Conservation (phyloP, 1,140 invertebrate species). For the Pachyrhynchus sulphureomaculatus region DNA sequence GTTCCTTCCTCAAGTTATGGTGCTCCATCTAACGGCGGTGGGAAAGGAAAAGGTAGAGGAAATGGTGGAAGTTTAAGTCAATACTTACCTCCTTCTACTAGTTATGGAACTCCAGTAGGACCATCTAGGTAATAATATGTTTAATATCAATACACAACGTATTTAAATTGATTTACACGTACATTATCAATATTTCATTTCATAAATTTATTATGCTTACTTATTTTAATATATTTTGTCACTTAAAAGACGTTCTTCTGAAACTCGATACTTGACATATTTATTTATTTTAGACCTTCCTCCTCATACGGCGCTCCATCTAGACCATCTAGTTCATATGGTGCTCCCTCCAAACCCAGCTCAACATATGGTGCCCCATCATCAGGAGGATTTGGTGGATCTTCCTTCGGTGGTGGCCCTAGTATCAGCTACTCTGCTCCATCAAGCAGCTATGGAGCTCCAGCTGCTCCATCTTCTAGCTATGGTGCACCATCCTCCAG, state of each 20-base stretch:
- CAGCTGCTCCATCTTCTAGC: slow-evolving; percentile 29
- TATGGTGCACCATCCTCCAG: slow-evolving; percentile 31
- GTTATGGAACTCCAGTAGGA: slow-evolving; percentile 38
- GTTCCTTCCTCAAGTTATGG: slow-evolving; percentile 35
- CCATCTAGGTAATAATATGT: slow-evolving; percentile 23
- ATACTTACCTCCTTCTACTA: slow-evolving; percentile 48
- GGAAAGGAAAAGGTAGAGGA: slow-evolving; percentile 12
- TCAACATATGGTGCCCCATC: slow-evolving; percentile 54
- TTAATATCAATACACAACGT: slow-evolving; percentile 24
- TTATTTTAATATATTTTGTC: too few relatives aligned
- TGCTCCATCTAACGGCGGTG: slow-evolving; percentile 42
- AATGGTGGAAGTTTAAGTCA: slow-evolving; percentile 43
- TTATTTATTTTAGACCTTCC: slow-evolving; percentile 18
- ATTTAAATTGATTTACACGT: slow-evolving; percentile 48
- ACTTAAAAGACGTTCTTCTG: too few relatives aligned
- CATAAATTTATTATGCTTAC: too few relatives aligned
- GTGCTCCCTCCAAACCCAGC: slow-evolving; percentile 42
- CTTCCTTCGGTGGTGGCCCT: slow-evolving; percentile 21
- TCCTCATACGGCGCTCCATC: slow-evolving; percentile 41
- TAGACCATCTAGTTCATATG: slow-evolving; percentile 40
- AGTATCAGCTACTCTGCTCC: too few relatives aligned
- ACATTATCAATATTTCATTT: too few relatives aligned
- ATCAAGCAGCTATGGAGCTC: slow-evolving; percentile 28
- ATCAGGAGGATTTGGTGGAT: slow-evolving; percentile 47
- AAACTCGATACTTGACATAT: slow-evolving; percentile 26